Percentiles rank a stretch among this genome's conserved stretches.
Conservation (phyloP, 37 sponge, comb jelly and placozoan genomes). For the Sycon ciliatum region DNA sequence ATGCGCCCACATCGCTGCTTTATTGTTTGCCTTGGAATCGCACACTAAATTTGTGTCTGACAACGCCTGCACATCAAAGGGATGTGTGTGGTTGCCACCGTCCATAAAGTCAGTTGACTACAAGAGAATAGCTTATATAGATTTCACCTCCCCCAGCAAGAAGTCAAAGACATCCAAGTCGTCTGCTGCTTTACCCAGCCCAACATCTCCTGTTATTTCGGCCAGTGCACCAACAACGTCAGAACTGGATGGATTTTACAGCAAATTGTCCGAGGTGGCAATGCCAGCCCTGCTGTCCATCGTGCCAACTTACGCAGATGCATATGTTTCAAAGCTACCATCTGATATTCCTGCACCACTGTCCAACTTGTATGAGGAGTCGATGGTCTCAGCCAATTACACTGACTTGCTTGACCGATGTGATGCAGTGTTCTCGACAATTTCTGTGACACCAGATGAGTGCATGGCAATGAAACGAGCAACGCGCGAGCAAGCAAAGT, state of each 20-base stretch:
- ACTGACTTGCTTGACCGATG: conserved; percentile 34
- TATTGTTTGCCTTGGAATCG: conserved; percentile 45
- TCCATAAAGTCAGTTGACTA: conserved; percentile 33
- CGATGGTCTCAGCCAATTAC: conserved; percentile 1
- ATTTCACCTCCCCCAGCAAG: conserved; percentile 28
- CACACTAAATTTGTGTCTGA: conserved; percentile 12
- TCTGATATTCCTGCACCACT: conserved; percentile 26
- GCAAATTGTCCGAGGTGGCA: conserved; percentile 11
- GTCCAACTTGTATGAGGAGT: conserved; percentile 22
- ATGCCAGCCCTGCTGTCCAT: conserved; percentile 37
- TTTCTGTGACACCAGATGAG: conserved; percentile 26
- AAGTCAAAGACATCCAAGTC: conserved; percentile 25
- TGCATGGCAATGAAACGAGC: conserved; percentile 26
- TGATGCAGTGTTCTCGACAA: conserved; percentile 17
- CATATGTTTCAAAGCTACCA: conserved; percentile 9
- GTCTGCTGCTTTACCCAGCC: no score
- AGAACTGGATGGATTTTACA: conserved; percentile 25
- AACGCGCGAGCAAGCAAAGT: no score
- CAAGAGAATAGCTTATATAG: conserved; percentile 33
- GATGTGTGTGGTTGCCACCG: conserved; percentile 42
- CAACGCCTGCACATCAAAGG: conserved; percentile 33
- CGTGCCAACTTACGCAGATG: no score
- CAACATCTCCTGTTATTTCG: neutral
- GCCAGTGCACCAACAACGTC: conserved; percentile 18
- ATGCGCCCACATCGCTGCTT: conserved; percentile 51